These are phyloP conservation scores for Lordiphosa andalusiaca DNA, from an alignment of 2,888 invertebrate species.

Conservation along the genomic window DNA sequence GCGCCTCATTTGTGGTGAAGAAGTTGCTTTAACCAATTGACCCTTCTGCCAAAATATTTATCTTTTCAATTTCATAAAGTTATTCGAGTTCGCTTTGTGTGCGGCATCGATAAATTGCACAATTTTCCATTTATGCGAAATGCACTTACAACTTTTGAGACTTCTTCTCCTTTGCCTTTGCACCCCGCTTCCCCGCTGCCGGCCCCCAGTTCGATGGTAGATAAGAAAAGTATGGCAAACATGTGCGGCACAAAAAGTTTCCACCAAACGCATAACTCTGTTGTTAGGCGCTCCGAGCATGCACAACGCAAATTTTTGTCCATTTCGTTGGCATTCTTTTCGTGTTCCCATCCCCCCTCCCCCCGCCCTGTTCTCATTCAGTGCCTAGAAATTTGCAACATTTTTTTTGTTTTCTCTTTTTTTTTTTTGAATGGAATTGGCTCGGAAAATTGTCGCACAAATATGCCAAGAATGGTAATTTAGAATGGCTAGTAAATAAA, in stretches of 20 bases:
- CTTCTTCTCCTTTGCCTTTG: constrained; percentile 1
- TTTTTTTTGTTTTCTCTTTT: too few relatives aligned
- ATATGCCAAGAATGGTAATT: too few relatives aligned
- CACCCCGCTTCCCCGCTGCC: constrained; percentile 1
- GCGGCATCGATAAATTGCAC: constrained; percentile 57
- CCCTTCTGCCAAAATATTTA: constrained; percentile 35
- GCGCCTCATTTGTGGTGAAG: constrained; percentile 42
- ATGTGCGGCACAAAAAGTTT: constrained; percentile 45
- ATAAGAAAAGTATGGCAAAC: constrained; percentile 43
- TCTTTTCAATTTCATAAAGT: constrained; percentile 36
- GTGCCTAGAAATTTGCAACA: constrained; percentile 4
- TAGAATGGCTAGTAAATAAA: too few relatives aligned
- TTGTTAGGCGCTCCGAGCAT: constrained; percentile 35
- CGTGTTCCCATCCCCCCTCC: too few relatives aligned
- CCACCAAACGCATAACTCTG: constrained; percentile 12
- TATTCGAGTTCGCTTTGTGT: constrained; percentile 9
- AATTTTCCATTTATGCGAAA: constrained; percentile 65
- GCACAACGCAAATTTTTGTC: constrained; percentile 19
- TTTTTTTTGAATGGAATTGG: constrained; percentile 8
- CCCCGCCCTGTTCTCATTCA: not conserved
- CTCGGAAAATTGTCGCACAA: constrained; percentile 12
- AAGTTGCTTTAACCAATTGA: constrained; percentile 25
- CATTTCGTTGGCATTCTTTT: constrained; percentile 2
- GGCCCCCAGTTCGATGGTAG: constrained; percentile 14
- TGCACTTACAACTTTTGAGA: constrained; percentile 43